A percentile compares a stretch with the other conserved stretches of the same genome.
Conservation (phyloP, 2,113 vertebrate genomes). For the Butorides virescens region DNA sequence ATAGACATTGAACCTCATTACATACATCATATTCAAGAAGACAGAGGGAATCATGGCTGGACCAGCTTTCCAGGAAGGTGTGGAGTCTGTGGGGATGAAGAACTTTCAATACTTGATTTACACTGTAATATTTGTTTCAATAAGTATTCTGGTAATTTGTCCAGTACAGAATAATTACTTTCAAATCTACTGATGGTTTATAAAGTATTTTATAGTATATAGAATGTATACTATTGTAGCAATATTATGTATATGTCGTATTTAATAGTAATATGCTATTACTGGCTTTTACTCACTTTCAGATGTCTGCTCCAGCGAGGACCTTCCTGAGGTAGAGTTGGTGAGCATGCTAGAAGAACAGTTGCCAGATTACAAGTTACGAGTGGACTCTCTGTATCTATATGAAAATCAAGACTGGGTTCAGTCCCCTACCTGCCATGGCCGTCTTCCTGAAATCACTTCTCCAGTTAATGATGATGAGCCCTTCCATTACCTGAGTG, state of each 20-base stretch:
- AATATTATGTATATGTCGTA: neutral
- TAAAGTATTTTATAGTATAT: neutral
- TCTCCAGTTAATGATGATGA: conserved; percentile 85
- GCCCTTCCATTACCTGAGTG: conserved; percentile 93
- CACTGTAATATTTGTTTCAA: neutral
- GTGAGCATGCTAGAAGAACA: conserved; percentile 81
- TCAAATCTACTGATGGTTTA: neutral
- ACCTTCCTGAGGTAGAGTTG: conserved; percentile 77
- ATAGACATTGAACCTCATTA: neutral
- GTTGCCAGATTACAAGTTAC: conserved; percentile 76
- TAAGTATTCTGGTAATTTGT: neutral
- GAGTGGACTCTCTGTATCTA: conserved; percentile 85
- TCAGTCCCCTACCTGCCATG: conserved; percentile 69
- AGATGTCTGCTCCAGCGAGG: conserved; percentile 83
- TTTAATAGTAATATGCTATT: neutral
- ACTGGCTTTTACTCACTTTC: neutral
- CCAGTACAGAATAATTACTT: neutral
- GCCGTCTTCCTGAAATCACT: conserved; percentile 66
- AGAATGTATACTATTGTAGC: neutral
- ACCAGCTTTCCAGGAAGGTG: neutral
- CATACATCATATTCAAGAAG: neutral
- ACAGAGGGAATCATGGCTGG: neutral
- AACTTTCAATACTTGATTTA: neutral
- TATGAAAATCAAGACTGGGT: conserved; percentile 90
- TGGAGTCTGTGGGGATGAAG: neutral